Evolutionary conservation across 2,797 vertebrate species (phyloP).

Genomic region (Phyllotis vaccarum): DNA sequence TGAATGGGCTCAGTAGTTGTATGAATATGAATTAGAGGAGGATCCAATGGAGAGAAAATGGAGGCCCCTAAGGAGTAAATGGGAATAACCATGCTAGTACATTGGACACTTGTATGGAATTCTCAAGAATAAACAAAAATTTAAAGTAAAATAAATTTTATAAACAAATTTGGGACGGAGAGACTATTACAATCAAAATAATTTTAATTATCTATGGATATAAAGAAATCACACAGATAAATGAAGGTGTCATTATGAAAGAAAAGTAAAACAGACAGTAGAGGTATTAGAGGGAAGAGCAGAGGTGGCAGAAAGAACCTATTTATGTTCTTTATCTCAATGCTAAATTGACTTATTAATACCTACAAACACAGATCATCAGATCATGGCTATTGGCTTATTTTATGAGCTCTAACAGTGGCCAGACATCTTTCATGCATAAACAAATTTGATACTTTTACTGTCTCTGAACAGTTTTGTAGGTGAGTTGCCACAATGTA

Average conservation of each 20-base stretch:
- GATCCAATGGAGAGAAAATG: background rate
- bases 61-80: background rate
- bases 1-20: background rate
- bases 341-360: background rate
- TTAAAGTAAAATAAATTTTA: constrained; percentile 7
- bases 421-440: background rate
- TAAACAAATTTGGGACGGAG: background rate
- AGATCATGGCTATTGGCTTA: background rate
- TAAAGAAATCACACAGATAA: background rate
- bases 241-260: background rate
- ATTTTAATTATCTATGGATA: background rate
- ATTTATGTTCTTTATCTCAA: background rate
- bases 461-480: background rate
- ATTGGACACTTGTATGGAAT: background rate
- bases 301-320: background rate
- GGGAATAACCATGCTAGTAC: background rate
- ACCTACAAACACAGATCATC: background rate
- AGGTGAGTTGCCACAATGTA: background rate
- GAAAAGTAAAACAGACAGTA: background rate
- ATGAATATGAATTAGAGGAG: background rate
- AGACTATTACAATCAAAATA: constrained; percentile 10
- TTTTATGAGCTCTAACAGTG: background rate
- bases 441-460: constrained; percentile 46
- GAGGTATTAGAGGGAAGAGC: background rate
- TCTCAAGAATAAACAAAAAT: background rate